Percentiles rank a stretch among this genome's conserved stretches.
phyloP scores from a whole-genome alignment of 92 coral and sea anemone genomes.

The Actinostola sp. region DNA sequence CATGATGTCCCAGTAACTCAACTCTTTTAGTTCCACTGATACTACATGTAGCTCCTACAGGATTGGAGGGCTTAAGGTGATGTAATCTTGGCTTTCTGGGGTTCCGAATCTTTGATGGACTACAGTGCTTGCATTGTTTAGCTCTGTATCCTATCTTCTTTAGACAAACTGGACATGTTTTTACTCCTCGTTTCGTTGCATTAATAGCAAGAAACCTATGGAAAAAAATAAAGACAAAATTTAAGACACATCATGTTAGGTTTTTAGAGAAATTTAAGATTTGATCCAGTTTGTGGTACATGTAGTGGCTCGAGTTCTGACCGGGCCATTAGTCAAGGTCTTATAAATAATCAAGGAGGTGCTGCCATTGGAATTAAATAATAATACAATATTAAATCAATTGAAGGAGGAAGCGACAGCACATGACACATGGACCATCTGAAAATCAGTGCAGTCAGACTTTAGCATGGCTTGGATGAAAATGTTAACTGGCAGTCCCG shows the following conservation, averaged over 20 bases:
- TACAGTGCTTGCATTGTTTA: conserved; percentile 89
- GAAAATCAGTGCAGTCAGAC: no score
- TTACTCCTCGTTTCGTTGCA: conserved; percentile 94
- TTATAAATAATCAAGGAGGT: no score
- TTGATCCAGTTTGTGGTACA: no score
- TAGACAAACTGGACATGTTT: conserved; percentile 81
- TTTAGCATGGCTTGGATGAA: no score
- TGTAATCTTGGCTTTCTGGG: conserved; percentile 34
- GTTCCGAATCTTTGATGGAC: conserved; percentile 58
- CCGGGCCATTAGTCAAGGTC: no score
- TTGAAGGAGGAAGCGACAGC: no score
- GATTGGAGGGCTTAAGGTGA: neutral
- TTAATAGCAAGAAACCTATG: conserved; percentile 79
- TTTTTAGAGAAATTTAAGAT: neutral
- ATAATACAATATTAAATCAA: no score
- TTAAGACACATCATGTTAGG: neutral
- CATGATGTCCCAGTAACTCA: neutral
- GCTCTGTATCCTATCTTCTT: conserved; percentile 94
- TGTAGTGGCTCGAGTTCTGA: no score
- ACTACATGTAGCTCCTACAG: conserved; percentile 12
- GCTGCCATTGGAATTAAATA: no score
- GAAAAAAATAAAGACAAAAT: neutral
- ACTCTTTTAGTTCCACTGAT: conserved; percentile 16
- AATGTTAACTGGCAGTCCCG: no score
- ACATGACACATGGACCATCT: no score